Percentiles rank a stretch among this genome's conserved stretches.
Conservation (phyloP, 2,113 vertebrate species). For the Phyllostomus discolor region DNA sequence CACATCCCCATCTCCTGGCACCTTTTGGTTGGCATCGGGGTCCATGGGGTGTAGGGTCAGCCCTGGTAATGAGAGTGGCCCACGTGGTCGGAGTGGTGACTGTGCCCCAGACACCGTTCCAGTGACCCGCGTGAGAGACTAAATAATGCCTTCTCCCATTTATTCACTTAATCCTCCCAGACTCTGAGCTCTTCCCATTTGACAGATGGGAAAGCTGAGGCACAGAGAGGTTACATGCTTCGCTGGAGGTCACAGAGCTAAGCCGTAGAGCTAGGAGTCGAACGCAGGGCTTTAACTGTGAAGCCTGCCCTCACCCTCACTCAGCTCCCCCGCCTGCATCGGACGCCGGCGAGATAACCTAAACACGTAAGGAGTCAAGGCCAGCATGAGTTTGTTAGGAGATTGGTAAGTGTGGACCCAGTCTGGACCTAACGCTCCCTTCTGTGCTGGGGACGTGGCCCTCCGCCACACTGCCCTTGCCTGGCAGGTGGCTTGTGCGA, state of each 20-base stretch:
- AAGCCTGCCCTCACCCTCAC: background rate
- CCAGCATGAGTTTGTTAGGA: accelerated
- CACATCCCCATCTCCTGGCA: accelerated
- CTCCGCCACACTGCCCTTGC: background rate
- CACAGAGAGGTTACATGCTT: accelerated
- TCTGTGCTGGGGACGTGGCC: accelerated
- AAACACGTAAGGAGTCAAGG: accelerated
- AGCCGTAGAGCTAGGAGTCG: background rate
- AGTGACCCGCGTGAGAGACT: accelerated
- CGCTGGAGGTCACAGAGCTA: background rate
- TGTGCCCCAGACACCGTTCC: too few relatives aligned
- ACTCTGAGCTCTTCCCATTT: background rate
- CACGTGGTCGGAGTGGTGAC: accelerated
- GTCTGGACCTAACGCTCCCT: accelerated
- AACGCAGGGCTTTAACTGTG: background rate
- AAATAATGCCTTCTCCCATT: accelerated
- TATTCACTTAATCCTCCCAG: background rate
- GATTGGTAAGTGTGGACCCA: accelerated
- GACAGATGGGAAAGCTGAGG: background rate
- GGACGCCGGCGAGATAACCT: background rate
- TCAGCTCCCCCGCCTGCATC: accelerated
- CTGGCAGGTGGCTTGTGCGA: accelerated
- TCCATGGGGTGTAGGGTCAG: accelerated
- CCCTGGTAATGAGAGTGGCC: background rate
- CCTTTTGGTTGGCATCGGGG: background rate